phyloP scores from a whole-genome alignment of 2,888 invertebrate species.

The Oithona nana region DNA sequence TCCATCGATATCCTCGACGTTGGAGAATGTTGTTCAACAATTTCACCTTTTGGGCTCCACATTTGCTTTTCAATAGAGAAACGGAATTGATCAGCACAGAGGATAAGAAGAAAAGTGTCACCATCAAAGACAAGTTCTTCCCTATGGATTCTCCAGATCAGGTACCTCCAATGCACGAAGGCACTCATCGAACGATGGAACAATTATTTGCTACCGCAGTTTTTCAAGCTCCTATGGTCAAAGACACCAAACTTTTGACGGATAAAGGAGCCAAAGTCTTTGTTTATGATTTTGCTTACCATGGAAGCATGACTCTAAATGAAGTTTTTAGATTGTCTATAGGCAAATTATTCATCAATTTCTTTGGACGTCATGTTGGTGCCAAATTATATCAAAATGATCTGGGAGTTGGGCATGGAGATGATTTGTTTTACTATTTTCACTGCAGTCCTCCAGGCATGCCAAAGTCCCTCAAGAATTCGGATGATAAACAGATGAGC shows the following conservation, averaged over 20 bases:
- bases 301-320: not conserved
- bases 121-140: not conserved
- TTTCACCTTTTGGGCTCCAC: conserved; percentile 1
- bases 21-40: not conserved
- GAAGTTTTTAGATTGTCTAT: not conserved
- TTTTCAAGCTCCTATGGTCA: not conserved
- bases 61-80: conserved; percentile 2
- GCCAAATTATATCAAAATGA: not conserved
- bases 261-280: not conserved
- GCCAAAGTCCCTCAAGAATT: not conserved
- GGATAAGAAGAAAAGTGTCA: not conserved
- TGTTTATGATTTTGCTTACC: not conserved
- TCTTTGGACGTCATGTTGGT: not conserved
- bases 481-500: not conserved
- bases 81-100: not conserved
- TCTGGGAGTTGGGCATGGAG: conserved; percentile 11
- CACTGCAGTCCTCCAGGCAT: not conserved
- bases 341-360: not conserved
- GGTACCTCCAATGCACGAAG: not conserved
- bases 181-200: not conserved
- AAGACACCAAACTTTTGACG: not conserved
- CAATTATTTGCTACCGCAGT: not conserved
- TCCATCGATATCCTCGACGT: not conserved
- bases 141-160: not conserved
- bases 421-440: conserved; percentile 10